A percentile compares a stretch with the other conserved stretches of the same genome.
Evolutionary conservation across 2,888 invertebrate species (phyloP).

Genomic region (Catocala nupta): DNA sequence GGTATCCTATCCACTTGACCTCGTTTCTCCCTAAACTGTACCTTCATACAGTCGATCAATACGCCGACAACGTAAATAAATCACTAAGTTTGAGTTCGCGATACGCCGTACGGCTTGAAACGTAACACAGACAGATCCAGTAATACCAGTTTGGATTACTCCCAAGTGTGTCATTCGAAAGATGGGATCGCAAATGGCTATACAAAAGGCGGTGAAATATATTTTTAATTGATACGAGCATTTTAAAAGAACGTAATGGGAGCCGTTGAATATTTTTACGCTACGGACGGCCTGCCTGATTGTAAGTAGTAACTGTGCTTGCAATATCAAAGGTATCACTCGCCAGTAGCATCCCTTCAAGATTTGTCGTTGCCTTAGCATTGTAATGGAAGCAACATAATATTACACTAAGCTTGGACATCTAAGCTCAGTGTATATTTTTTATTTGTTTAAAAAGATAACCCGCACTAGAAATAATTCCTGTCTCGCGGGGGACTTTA

Average conservation of each 20-base stretch:
- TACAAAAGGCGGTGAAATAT: slow-evolving; percentile 19
- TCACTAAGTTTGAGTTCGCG: slow-evolving; percentile 76
- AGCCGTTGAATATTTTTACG: no score
- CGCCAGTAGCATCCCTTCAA: no score
- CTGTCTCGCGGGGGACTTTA: no score
- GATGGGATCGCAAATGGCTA: slow-evolving; percentile 38
- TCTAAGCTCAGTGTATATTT: no score
- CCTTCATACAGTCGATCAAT: slow-evolving; percentile 77
- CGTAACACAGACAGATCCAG: slow-evolving; percentile 42
- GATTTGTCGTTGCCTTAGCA: no score
- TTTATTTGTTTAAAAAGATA: no score
- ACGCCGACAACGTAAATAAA: slow-evolving; percentile 80
- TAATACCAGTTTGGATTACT: slow-evolving; percentile 51
- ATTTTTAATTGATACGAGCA: slow-evolving; percentile 11
- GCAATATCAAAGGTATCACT: no score
- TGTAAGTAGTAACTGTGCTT: no score
- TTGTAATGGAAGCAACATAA: no score
- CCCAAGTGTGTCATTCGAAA: slow-evolving; percentile 46
- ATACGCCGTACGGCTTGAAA: slow-evolving; percentile 44
- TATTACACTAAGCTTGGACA: no score
- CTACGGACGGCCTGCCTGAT: no score
- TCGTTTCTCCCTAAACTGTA: slow-evolving; percentile 74
- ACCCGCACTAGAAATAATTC: no score
- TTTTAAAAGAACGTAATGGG: not conserved
- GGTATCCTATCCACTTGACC: slow-evolving; percentile 76